A percentile compares a stretch with the other conserved stretches of the same genome.
Evolutionary conservation across 2,888 invertebrate genomes (phyloP).

Genomic region (Trichopria drosophilae): DNA sequence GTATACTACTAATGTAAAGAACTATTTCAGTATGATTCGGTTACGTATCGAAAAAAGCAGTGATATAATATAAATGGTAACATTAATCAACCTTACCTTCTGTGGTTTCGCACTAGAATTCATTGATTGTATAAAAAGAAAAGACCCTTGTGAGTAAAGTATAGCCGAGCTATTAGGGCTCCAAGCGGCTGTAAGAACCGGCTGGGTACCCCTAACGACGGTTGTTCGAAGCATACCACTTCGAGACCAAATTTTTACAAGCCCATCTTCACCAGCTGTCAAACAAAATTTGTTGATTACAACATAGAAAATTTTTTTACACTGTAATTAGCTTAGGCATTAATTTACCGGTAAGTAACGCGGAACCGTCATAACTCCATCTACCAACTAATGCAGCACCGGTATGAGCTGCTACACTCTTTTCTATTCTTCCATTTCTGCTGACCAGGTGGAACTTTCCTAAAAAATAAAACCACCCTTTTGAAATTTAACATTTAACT

Average conservation of each 20-base stretch:
- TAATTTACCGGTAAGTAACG: slow-evolving; percentile 83
- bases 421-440: slow-evolving; percentile 88
- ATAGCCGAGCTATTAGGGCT: slow-evolving; percentile 72
- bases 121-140: slow-evolving; percentile 70
- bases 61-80: slow-evolving; percentile 2
- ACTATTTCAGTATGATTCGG: not conserved
- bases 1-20: no score
- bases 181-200: slow-evolving; percentile 86
- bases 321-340: not conserved
- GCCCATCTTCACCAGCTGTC: slow-evolving; percentile 93
- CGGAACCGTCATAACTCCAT: slow-evolving; percentile 95
- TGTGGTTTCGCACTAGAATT: slow-evolving; percentile 74
- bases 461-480: slow-evolving; percentile 47
- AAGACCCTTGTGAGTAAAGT: slow-evolving; percentile 70
- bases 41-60: slow-evolving; percentile 1
- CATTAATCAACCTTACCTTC: slow-evolving; percentile 60
- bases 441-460: slow-evolving; percentile 85
- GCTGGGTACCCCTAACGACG: slow-evolving; percentile 78
- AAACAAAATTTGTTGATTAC: slow-evolving; percentile 4
- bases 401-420: slow-evolving; percentile 88
- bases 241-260: slow-evolving; percentile 95
- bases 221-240: slow-evolving; percentile 92
- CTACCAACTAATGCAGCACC: slow-evolving; percentile 85
- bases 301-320: not conserved
- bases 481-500: no score